phyloP scores from a whole-genome alignment of 1,140 invertebrate genomes.

The Acromyrmex heyeri region DNA sequence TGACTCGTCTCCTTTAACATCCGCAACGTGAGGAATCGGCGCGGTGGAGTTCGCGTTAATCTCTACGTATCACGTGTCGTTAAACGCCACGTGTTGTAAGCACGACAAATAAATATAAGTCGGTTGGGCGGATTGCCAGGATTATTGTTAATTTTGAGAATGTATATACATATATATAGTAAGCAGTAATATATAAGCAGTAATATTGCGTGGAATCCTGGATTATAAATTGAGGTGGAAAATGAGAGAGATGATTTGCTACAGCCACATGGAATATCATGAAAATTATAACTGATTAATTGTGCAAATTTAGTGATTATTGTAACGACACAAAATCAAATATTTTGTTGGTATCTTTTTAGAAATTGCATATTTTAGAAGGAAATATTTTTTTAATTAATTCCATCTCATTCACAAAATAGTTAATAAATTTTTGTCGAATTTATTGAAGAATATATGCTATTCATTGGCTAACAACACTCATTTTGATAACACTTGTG shows the following conservation, averaged over 20 bases:
- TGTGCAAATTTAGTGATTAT: slow-evolving; percentile 22
- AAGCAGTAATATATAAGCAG: neutral
- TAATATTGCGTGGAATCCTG: neutral
- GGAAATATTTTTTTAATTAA: neutral
- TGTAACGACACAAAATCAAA: neutral
- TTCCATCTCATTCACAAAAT: neutral
- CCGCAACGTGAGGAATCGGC: slow-evolving; percentile 14
- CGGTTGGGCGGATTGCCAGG: slow-evolving; percentile 72
- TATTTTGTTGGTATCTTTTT: neutral
- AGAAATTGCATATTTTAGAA: neutral
- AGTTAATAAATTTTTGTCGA: neutral
- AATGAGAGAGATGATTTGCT: neutral
- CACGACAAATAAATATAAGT: slow-evolving; percentile 76
- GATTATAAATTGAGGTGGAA: slow-evolving; percentile 15
- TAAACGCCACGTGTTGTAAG: slow-evolving; percentile 75
- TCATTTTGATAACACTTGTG: slow-evolving; percentile 6
- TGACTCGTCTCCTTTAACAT: neutral
- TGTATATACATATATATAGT: slow-evolving; percentile 55
- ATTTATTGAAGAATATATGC: neutral
- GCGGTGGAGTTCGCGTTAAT: slow-evolving; percentile 28
- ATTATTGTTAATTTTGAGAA: slow-evolving; percentile 61
- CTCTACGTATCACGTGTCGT: slow-evolving; percentile 66
- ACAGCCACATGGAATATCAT: neutral
- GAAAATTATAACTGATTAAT: neutral
- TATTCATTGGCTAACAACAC: neutral